Base-by-base conservation (phyloP, 2,113 vertebrate species). In the Elachura formosa region DNA sequence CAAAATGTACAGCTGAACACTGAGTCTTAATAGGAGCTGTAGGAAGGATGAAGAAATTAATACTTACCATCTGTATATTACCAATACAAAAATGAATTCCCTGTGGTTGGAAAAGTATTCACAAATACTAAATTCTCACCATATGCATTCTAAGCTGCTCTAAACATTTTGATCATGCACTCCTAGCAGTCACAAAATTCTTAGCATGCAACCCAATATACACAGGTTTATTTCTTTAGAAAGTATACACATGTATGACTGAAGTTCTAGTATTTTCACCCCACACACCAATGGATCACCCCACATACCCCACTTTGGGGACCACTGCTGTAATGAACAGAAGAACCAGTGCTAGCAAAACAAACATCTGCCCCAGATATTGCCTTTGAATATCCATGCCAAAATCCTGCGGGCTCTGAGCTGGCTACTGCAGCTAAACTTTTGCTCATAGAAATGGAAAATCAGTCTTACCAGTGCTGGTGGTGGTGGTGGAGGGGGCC, bases 391-490 rank as follows among this genome's bases (percentile, higher is more conserved):
- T 23, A 59, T 17, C 28, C 41, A 55, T 3, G 3, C 41, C 66
- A 66, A 85, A 86, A 66, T 56, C 77, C 36, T 41, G 15, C 33
- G 36, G 41, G 26, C 51, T 83, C 45, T 1, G 9, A 49, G 36
- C 13, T n/a, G 29, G 31, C 17, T 87, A 31, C 18, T 76, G 33
- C 7, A 76, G 48, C 41, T 40, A 73, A 87, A 51, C 4, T 83
- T 74, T 85, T 74, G 38, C 40, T 82, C 66, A 31, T 0, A 73
- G 54, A 91, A 55, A 46, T 31, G 29, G 72, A 89, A 92, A 84
- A 14, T 58, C 79, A 78, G 5, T 74, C 98, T 98, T 98, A 98
- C 98, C 98, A 45, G 96, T 24, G n/a, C n/a, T n/a, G 97, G 89
- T 43, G 74, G 74, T 63, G 86, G 83, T 61, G 59, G 72, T 59